A percentile compares a stretch with the other conserved stretches of the same genome.
phyloP scores from a whole-genome alignment of 1,140 invertebrate genomes.

The Neotoxoptera formosana region DNA sequence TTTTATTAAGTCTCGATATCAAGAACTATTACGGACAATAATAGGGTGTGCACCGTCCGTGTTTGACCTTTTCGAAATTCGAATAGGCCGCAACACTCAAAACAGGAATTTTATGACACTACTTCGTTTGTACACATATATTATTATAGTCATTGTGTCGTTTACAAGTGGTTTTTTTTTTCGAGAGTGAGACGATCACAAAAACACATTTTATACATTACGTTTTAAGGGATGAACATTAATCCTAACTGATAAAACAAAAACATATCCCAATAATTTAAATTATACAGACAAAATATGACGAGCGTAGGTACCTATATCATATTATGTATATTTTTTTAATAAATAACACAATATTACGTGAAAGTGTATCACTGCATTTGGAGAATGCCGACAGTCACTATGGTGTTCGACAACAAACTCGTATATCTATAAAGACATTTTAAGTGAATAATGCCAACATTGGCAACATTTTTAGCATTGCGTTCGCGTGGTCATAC shows the following conservation, averaged over 20 bases:
- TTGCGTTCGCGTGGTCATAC: background rate
- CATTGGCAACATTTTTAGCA: background rate
- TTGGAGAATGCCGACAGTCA: background rate
- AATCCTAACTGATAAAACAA: background rate
- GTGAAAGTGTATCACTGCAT: background rate
- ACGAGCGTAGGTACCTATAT: too few relatives aligned
- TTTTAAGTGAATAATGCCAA: background rate
- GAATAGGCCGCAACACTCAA: slow-evolving; percentile 23
- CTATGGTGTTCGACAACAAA: background rate
- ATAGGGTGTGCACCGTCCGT: slow-evolving; percentile 6
- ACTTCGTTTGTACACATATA: background rate
- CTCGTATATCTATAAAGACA: background rate
- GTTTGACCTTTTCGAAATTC: slow-evolving; percentile 42
- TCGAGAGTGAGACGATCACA: too few relatives aligned
- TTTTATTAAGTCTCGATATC: slow-evolving; percentile 12
- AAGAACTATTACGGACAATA: background rate
- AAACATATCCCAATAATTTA: background rate
- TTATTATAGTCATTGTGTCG: background rate
- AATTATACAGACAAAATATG: background rate
- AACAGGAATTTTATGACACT: slow-evolving; percentile 29
- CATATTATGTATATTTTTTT: background rate
- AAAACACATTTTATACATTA: background rate
- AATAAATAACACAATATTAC: background rate
- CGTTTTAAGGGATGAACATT: background rate
- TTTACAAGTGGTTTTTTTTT: background rate